A percentile compares a stretch with the other conserved stretches of the same genome.
These are phyloP conservation scores for Tor tambroides DNA, from an alignment of 2,113 vertebrate species.

Conservation along the genomic window DNA sequence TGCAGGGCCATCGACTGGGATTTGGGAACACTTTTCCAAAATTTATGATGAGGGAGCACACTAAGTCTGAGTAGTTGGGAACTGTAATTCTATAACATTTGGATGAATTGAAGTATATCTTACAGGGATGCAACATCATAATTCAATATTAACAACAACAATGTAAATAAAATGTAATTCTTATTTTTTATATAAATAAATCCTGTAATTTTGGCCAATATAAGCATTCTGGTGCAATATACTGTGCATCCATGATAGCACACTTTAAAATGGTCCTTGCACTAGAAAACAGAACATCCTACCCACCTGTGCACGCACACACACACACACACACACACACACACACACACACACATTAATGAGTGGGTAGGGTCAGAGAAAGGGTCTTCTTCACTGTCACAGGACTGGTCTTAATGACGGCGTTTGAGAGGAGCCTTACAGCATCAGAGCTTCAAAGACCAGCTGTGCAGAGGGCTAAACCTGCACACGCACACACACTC, in stretches of 20 bases:
- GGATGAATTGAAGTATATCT: background rate
- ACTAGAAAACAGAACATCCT: background rate
- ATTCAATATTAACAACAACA: too few species aligned
- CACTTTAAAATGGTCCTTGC: background rate
- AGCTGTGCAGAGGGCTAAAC: background rate
- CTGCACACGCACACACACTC: background rate
- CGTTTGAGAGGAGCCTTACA: background rate
- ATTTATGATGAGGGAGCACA: background rate
- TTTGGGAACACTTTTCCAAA: background rate
- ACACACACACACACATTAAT: constrained; percentile 63
- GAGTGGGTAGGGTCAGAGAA: constrained; percentile 16
- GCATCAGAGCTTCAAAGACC: constrained; percentile 7
- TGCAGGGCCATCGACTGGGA: background rate
- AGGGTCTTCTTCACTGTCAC: constrained; percentile 16
- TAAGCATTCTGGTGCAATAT: too few species aligned
- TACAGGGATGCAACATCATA: background rate
- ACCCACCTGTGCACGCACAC: background rate
- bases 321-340: background rate
- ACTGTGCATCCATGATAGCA: background rate
- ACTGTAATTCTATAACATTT: background rate
- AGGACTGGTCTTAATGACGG: constrained; percentile 10
- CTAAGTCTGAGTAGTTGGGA: background rate
- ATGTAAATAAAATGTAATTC: too few species aligned
- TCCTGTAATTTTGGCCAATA: too few species aligned
- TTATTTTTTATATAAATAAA: too few species aligned